These are phyloP conservation scores for Rambutsinella grinnellia DNA, from an alignment of 2,888 invertebrate species.

Conservation along the genomic window DNA sequence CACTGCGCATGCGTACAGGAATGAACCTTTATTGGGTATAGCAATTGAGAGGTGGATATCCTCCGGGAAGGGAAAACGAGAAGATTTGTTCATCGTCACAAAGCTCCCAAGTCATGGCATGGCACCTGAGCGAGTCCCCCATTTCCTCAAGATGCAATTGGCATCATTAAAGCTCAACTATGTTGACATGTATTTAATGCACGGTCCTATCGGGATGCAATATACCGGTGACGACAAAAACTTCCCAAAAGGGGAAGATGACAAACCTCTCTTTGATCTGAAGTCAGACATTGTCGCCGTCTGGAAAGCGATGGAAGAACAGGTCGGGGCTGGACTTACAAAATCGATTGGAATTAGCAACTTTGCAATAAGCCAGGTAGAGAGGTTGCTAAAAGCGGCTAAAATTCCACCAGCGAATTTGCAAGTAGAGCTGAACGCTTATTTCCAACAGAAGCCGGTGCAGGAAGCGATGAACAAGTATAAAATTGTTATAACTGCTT, in stretches of 20 bases:
- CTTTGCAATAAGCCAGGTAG: slow-evolving; percentile 81
- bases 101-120: slow-evolving; percentile 78
- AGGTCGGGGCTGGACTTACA: too few species aligned
- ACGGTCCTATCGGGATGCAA: slow-evolving; percentile 80
- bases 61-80: slow-evolving; percentile 67
- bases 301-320: slow-evolving; percentile 79
- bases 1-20: slow-evolving; percentile 67
- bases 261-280: slow-evolving; percentile 72
- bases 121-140: slow-evolving; percentile 77
- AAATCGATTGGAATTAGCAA: slow-evolving; percentile 89
- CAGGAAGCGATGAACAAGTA: slow-evolving; percentile 49
- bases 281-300: slow-evolving; percentile 76
- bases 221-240: slow-evolving; percentile 73
- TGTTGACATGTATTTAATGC: slow-evolving; percentile 86
- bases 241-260: slow-evolving; percentile 75
- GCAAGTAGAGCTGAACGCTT: slow-evolving; percentile 64
- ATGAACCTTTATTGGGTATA: slow-evolving; percentile 68
- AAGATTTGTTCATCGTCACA: slow-evolving; percentile 67
- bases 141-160: slow-evolving; percentile 78
- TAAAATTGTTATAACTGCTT: slow-evolving; percentile 45
- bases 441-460: slow-evolving; percentile 55
- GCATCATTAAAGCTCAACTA: slow-evolving; percentile 82
- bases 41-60: slow-evolving; percentile 66
- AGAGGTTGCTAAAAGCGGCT: slow-evolving; percentile 75
- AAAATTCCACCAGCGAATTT: slow-evolving; percentile 76